Conservation (phyloP, 1,140 invertebrate genomes). For the Marisa cornuarietis region DNA sequence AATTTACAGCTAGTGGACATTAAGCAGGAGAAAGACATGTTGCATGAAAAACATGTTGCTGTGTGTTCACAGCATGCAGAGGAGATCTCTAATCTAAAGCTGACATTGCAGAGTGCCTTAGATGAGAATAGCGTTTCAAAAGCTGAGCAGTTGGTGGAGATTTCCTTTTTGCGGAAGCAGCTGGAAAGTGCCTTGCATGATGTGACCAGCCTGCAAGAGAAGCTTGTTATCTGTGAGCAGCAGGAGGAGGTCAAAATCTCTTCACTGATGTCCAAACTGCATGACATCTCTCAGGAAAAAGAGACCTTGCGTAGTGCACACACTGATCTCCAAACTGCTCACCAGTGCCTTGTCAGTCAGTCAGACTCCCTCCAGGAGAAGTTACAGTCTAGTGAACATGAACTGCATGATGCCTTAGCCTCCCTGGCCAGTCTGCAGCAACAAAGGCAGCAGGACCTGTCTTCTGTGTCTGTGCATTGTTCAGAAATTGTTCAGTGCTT, state of each 20-base stretch:
- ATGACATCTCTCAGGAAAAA: constrained; percentile 10
- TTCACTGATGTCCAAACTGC: constrained; percentile 8
- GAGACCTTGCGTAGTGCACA: constrained; percentile 13
- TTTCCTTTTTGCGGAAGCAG: not conserved
- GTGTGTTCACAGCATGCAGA: constrained; percentile 6
- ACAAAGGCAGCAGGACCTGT: constrained; percentile 7
- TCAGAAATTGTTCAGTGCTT: constrained; percentile 3
- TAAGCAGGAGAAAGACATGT: constrained; percentile 14
- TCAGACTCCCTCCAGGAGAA: constrained; percentile 3
- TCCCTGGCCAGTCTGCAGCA: constrained; percentile 25
- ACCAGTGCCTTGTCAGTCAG: constrained; percentile 18
- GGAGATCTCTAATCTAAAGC: constrained; percentile 15
- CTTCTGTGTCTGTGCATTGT: not conserved
- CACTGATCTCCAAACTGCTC: constrained; percentile 13
- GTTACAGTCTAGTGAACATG: constrained; percentile 2
- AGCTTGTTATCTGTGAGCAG: not conserved
- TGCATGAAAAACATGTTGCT: constrained; percentile 5
- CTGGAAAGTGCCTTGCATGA: constrained; percentile 15
- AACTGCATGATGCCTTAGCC: constrained; percentile 18
- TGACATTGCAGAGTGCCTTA: not conserved
- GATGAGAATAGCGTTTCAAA: not conserved
- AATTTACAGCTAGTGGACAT: not conserved
- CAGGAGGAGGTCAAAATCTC: constrained; percentile 2
- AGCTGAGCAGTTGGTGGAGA: not conserved
- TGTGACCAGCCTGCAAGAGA: constrained; percentile 8